Evolutionary conservation across 2,888 invertebrate genomes (phyloP), one percentile per base, ranked within the genome.

Genomic region (Scaptomyza tumidula): DNA sequence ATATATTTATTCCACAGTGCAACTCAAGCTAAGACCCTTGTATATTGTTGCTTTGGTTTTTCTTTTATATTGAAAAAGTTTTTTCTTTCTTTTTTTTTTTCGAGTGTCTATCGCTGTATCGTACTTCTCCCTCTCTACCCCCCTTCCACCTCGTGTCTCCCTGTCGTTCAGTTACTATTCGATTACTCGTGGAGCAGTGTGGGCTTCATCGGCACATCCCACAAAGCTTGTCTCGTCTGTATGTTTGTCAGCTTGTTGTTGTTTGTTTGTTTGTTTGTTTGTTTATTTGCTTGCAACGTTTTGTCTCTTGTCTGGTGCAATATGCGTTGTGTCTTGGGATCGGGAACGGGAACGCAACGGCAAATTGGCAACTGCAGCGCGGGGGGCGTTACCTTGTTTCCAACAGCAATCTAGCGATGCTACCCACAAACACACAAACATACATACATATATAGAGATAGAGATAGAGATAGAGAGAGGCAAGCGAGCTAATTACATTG

Each of bases 61-160:
- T 62, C 44, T 63, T 69, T 75, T 59, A 75, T 80, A 82, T 82
- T 84, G 81, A 86, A 87, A 87, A 87, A 87, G 73, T 86, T 86
- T 80, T 72, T 62, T 86, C 76, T 72, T 62, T 71, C 84, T 86
- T 86, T 80, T 72, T 62, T 71, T 86, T 86, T 80, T 72, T 62
- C 64, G 59, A 84, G 70, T 72, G 57, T 80, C 81, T 72, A 71
- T 84, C 62, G 84, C 64, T 66, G 55, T 53, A 67, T 65, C 73
- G 65, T 39, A 24, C 24, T 19, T n/a, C 48, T 27, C 37, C 1
- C 24, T 16, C 16, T 49, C 11, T 6, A 2, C 6, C 13, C n/a
- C 11, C 2, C 19, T 19, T 1, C 19, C 19, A 31, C 4, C 44
- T 14, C 48, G 24, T 49, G 9, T 6, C 4, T 9, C 10, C n/a